Conservation (phyloP, 2,888 invertebrate species). For the Tromatobia lineatoria region DNA sequence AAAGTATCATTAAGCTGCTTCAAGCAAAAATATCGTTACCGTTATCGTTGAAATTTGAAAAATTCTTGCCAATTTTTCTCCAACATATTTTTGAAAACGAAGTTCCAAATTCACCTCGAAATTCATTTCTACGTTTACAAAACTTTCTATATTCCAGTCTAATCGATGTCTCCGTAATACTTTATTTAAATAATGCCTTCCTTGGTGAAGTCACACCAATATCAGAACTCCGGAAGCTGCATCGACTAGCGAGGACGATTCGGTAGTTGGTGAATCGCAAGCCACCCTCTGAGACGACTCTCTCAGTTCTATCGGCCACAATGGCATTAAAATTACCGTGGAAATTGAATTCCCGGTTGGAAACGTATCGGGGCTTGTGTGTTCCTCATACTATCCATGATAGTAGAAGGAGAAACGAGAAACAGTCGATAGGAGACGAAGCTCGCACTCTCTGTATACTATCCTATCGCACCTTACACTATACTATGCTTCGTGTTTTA, state of each 20-base stretch:
- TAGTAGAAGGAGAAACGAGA: conserved; percentile 49
- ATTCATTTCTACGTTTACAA: neutral
- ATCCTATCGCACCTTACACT: too few species aligned
- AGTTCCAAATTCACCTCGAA: neutral
- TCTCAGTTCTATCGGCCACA: conserved; percentile 76
- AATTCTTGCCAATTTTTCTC: too few species aligned
- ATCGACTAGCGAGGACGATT: neutral
- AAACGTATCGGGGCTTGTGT: conserved; percentile 79
- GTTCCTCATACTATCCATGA: conserved; percentile 37
- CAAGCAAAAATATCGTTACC: too few species aligned
- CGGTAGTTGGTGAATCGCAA: conserved; percentile 44
- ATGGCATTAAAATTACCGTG: conserved; percentile 84
- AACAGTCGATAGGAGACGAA: conserved; percentile 45
- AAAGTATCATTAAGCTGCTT: too few species aligned
- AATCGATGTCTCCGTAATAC: neutral
- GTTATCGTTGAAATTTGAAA: too few species aligned
- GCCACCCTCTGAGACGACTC: conserved; percentile 39
- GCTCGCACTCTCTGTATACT: conserved; percentile 5
- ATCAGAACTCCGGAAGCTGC: neutral
- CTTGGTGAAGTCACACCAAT: neutral
- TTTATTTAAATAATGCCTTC: neutral
- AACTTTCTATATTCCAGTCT: neutral
- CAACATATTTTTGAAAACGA: neutral
- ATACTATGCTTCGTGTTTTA: conserved; percentile 22
- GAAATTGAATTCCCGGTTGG: conserved; percentile 83